Base-by-base conservation (phyloP, 2,113 vertebrate genomes). In the Salvelinus sp. region DNA sequence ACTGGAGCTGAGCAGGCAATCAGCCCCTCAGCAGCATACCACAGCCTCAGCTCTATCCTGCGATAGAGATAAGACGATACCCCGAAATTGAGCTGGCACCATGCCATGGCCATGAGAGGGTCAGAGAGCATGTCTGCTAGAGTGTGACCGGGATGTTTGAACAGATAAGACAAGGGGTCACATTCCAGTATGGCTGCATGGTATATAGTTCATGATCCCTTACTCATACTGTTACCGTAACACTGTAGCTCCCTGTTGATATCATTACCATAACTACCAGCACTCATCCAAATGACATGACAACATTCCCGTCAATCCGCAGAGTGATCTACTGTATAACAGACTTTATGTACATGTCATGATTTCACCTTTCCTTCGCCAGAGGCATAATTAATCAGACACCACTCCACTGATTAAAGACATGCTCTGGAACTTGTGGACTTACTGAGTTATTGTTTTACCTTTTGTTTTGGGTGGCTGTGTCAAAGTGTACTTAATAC, bases 1-100 rank as follows among this genome's bases (percentile, higher is more conserved):
- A 63, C 30, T 23, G 72, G 44, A 30, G 47, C 71, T 28, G 68
- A 1, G 23, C 63, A 38, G 79, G 70, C 75, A 62, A 88, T 84
- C 79, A 30, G 79, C 75, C 76, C 78, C 63, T 0, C 2, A 44
- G 66, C 9, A 44, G 38, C 38, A 44, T 44, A 44, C 38, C 38
- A 44, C 38, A 9, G 38, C 38, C 38, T 44, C 38, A 44, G 2
- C 38, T 44, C 9, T 44, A 63, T 16, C 18, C 50, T 54, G 14
- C 1, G 33, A 44, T 16, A 44, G 67, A 69, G 33, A 69, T 7
- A 69, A 33, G 12, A 33, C 47, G 23, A 69, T 44, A 44, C 23
- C 30, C 12, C 63, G 63, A 73, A 10, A 25, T 28, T 47, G 72
- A 25, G 72, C 14, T 33, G 27, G 18, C 16, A 69, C 18, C 7